phyloP scores from a whole-genome alignment of 2,888 invertebrate species.

The Acleris sparsana region DNA sequence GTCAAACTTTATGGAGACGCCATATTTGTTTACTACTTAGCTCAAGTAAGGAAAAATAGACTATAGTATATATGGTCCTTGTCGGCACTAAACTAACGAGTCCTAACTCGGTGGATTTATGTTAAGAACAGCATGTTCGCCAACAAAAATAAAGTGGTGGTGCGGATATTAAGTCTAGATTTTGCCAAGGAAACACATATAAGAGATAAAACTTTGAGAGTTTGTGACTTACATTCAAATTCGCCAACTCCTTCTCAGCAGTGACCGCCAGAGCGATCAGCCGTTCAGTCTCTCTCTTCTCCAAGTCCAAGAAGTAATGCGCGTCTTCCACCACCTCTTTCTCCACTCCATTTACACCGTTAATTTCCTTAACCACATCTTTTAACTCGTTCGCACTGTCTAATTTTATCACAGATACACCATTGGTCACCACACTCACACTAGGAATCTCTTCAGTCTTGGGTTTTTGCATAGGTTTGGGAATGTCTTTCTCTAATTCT shows the following conservation, averaged over 20 bases:
- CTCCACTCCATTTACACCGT: constrained; percentile 47
- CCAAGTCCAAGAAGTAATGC: constrained; percentile 89
- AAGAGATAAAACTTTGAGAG: not conserved
- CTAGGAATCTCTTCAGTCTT: constrained; percentile 55
- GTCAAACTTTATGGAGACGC: no score
- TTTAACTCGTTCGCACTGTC: constrained; percentile 50
- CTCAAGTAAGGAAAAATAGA: no score
- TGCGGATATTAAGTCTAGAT: no score
- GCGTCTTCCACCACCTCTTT: constrained; percentile 85
- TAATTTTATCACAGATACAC: constrained; percentile 74
- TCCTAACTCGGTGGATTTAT: no score
- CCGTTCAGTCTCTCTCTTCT: constrained; percentile 89
- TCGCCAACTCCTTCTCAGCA: constrained; percentile 87
- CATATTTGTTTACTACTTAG: no score
- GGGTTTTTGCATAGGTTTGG: constrained; percentile 41
- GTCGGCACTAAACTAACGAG: no score
- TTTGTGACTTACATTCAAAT: constrained; percentile 65
- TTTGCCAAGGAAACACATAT: no score
- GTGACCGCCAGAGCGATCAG: constrained; percentile 86
- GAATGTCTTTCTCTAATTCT: constrained; percentile 58
- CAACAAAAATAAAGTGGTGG: no score
- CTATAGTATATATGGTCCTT: no score
- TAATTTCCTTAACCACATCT: constrained; percentile 45
- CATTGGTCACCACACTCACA: constrained; percentile 54
- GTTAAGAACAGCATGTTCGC: no score